Conservation (phyloP, 2,113 vertebrate species). For the Strix aluco region DNA sequence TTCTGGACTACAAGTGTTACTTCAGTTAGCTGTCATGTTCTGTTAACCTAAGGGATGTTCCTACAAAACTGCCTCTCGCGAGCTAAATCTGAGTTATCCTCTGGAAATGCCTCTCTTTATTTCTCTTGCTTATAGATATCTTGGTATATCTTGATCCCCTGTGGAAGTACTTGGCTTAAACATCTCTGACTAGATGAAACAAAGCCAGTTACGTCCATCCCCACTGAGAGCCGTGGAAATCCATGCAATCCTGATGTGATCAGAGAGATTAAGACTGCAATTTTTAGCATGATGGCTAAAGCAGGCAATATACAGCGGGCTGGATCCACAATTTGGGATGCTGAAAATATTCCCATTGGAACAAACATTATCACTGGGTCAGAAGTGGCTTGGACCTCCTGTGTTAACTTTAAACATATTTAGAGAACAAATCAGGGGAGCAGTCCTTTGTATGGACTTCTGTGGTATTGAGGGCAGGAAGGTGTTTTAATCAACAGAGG, state of each 20-base stretch:
- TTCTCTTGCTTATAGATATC: background rate
- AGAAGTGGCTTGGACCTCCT: background rate
- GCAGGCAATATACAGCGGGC: accelerated
- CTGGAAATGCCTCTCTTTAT: background rate
- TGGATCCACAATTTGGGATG: background rate
- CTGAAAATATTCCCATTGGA: background rate
- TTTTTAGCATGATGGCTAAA: background rate
- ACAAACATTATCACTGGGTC: background rate
- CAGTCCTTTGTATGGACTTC: background rate
- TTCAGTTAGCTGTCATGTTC: slow-evolving; percentile 1
- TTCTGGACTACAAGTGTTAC: background rate
- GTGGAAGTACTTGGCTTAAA: background rate
- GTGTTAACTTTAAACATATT: background rate
- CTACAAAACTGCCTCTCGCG: background rate
- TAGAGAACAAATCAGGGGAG: background rate
- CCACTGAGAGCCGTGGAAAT: background rate
- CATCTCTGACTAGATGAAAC: background rate
- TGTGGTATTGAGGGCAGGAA: background rate
- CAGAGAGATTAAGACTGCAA: background rate
- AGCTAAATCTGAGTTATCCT: background rate
- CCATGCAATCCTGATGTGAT: background rate
- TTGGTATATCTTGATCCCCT: background rate
- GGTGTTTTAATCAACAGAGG: background rate
- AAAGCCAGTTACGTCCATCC: background rate
- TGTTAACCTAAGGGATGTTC: background rate